Evolutionary conservation across 2,113 vertebrate species (phyloP), one percentile per base, ranked within the genome.

Genomic region (Poeciliopsis retropinna): DNA sequence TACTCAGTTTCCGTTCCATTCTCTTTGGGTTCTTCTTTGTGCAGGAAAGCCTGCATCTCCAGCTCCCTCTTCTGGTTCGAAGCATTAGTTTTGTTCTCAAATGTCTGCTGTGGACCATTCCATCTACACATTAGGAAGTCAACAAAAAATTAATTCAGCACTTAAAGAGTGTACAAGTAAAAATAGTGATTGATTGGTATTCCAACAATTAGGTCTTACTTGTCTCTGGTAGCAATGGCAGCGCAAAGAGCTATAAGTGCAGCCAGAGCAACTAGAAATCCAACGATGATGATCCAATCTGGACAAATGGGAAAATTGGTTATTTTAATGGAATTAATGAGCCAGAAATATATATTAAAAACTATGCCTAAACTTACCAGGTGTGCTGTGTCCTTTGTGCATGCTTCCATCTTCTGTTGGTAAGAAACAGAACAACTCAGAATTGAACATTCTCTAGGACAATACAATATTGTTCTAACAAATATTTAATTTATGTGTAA

Each of bases 231-330:
- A 34, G 90, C 92, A 5, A 93, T 84, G 68, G 90, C 91, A 28
- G 80, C 73, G 0, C 22, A 88, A 37, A 92, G 3, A 30, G 88
- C 54, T 1, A 91, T 27, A 61, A 93, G 67, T 5, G 72, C 81
- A 28, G 84, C 84, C 13, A 92, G 9, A 8, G 87, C 91, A 13
- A 83, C 87, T 15, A 89, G 27, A 13, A 92, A 90, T 28, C 57
- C 91, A 54, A 89, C 0, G n/a, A 93, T 90, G 63, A 92, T 86
- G 73, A 92, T 70, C 92, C 92, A 93, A 29, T 80, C 92, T 93
- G 78, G 34, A 64, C 30, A 73, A n/a, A 29, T 30, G 41, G 15
- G 67, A 81, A 15, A 0, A 32, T 1, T 12, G 28, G 65, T 87
- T 70, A 70, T 47, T 25, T 0, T 51, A 13, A 70, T 29, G 6